These are phyloP conservation scores for Ochropacha duplaris DNA, from an alignment of 2,888 invertebrate genomes.

Conservation along the genomic window DNA sequence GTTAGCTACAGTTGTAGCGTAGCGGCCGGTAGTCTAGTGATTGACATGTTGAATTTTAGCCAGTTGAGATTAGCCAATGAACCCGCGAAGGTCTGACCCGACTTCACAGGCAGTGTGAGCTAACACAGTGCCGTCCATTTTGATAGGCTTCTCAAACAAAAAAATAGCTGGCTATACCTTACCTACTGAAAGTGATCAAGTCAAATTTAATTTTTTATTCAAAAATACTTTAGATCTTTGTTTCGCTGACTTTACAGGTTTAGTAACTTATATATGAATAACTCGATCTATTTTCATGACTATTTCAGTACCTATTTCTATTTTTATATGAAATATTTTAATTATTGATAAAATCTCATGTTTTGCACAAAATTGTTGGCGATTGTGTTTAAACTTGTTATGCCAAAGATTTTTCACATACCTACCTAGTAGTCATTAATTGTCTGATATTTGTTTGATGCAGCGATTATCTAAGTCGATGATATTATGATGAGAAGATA, in stretches of 20 bases:
- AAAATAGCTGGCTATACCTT: not conserved
- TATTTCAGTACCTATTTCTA: conserved; percentile 30
- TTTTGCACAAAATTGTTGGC: conserved; percentile 31
- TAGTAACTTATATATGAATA: conserved; percentile 8
- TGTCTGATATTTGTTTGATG: conserved; percentile 7
- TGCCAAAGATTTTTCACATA: conserved; percentile 4
- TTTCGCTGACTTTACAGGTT: conserved; percentile 11
- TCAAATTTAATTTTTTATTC: not conserved
- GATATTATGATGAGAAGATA: conserved; percentile 22
- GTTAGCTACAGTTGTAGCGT: conserved; percentile 32
- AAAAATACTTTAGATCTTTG: not conserved
- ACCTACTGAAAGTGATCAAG: not conserved
- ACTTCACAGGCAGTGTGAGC: conserved; percentile 37
- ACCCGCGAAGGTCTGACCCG: conserved; percentile 31
- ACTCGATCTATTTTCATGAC: conserved; percentile 39
- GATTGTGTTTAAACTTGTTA: conserved; percentile 17
- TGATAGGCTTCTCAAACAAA: conserved; percentile 26
- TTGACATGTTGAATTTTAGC: not conserved
- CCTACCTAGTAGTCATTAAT: conserved; percentile 23
- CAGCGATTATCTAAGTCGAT: conserved; percentile 22
- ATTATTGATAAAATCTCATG: conserved; percentile 22
- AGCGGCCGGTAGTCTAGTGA: conserved; percentile 5
- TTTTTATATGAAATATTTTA: conserved; percentile 41
- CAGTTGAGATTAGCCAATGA: conserved; percentile 23
- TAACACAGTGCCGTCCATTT: conserved; percentile 50